Evolutionary conservation across 2,888 invertebrate genomes (phyloP), one percentile per base, ranked within the genome.

Genomic region (Autographa pulchrina): DNA sequence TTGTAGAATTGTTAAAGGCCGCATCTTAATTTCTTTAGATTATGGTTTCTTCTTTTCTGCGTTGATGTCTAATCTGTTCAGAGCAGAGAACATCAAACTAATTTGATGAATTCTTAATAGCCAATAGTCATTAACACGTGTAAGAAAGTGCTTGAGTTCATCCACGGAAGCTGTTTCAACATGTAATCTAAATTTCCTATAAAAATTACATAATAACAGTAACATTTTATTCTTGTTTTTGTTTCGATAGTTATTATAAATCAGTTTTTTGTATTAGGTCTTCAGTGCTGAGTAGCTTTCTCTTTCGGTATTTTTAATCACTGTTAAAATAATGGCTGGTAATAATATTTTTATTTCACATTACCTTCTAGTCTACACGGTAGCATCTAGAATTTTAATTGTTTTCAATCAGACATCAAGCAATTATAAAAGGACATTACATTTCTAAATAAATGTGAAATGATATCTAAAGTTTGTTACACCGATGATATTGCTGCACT

Each of bases 401-500:
- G 35, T 32, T 7, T 58, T 43, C 13, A 8, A 18, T 62, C 11
- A 13, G 18, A 67, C 54, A 7, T 43, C 43, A n/a, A 14, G 5
- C 25, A n/a, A 16, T 56, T 63, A 65, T 58, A 31, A 66, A 61
- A 58, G 71, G 25, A 14, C 31, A 13, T 35, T 14, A 25, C 20
- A 43, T 35, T 70, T 66, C 35, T 61, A 41, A 69, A 60, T 61
- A 68, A 68, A 61, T 52, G 61, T 54, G 61, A 20, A 20, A 66
- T 41, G 62, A 69, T 63, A 43, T 38, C 48, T 61, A 59, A 54
- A 52, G 48, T 65, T 52, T 61, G 54, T 67, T 65, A 70, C 54
- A 72, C 63, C 31, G 59, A 80, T 48, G 63, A 70, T 68, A 78
- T 81, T 82, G 77, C 81, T 79, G 70, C 67, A 76, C 64, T 68